Percentiles rank a stretch among this genome's conserved stretches.
Conservation (phyloP, 2,888 invertebrate species). For the Apantesis nais region DNA sequence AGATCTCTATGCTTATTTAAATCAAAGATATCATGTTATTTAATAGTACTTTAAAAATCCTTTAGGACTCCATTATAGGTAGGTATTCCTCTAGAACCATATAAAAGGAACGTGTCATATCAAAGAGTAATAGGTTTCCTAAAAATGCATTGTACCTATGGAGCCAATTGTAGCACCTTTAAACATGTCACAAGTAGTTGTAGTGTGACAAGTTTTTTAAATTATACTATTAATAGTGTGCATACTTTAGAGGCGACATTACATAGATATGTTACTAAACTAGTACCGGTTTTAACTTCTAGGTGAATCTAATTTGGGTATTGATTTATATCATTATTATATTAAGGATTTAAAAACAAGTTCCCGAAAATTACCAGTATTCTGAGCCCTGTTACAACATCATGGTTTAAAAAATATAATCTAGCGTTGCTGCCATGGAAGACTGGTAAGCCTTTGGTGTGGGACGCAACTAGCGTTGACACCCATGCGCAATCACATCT, state of each 20-base stretch:
- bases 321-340: background rate
- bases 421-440: too few relatives aligned
- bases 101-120: background rate
- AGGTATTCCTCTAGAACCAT: too few relatives aligned
- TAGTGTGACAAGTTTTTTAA: background rate
- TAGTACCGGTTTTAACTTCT: background rate
- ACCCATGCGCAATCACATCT: too few relatives aligned
- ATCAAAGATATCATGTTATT: background rate
- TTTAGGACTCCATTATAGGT: background rate
- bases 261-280: background rate
- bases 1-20: background rate
- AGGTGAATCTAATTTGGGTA: background rate
- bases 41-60: background rate
- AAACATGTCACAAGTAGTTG: background rate
- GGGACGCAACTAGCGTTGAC: too few relatives aligned
- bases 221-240: background rate
- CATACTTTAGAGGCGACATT: background rate
- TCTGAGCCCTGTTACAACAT: background rate
- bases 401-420: background rate
- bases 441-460: too few relatives aligned
- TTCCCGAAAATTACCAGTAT: background rate
- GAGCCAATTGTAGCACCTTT: background rate
- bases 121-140: background rate
- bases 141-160: background rate
- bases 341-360: slow-evolving; percentile 5